Base-by-base conservation (phyloP, 2,113 vertebrate genomes). In the Trichechus manatus region DNA sequence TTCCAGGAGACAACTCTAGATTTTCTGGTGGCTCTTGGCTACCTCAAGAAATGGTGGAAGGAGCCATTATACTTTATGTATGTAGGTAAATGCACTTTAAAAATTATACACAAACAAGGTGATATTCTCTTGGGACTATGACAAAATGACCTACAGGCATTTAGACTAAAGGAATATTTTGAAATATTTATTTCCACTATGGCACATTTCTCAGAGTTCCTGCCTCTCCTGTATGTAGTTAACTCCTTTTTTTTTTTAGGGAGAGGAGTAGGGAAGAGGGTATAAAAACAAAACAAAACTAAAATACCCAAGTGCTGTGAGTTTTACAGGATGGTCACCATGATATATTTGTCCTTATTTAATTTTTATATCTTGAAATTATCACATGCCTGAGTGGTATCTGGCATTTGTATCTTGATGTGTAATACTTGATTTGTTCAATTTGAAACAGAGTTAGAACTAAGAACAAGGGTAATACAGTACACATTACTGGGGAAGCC, bases 351-450 rank as follows among this genome's bases (percentile, higher is more conserved):
- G 14, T 74, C 14, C 1, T 78, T 91, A 66, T 8, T 70, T 70
- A 13, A 92, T 95, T 96, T 96, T 27, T 63, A 29, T 29, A 93
- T 86, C 14, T 53, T 68, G 17, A 87, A 85, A 53, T 91, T 44
- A 74, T 33, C 23, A 94, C 27, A 90, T 63, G 10, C 20, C 61
- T 89, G 42, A 85, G 6, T 90, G 23, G 5, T 92, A 81, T 63
- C 27, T 61, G 9, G 36, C 31, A 85, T 72, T 9, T 83, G 27
- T 97, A 59, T 6, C 11, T 94, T 90, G 25, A 91, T 15, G 10
- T 72, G 0, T 81, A 56, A 79, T 13, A 74, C 5, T 19, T 89
- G 44, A 6, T 97, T 81, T 72, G 14, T 90, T 95, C 56, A 70
- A 31, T 75, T 93, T 96, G 42, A 84, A 92, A 47, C 79, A n/a